Evolutionary conservation across 1,140 invertebrate genomes (phyloP), one percentile per base, ranked within the genome.

Genomic region (Drosophila burlai): DNA sequence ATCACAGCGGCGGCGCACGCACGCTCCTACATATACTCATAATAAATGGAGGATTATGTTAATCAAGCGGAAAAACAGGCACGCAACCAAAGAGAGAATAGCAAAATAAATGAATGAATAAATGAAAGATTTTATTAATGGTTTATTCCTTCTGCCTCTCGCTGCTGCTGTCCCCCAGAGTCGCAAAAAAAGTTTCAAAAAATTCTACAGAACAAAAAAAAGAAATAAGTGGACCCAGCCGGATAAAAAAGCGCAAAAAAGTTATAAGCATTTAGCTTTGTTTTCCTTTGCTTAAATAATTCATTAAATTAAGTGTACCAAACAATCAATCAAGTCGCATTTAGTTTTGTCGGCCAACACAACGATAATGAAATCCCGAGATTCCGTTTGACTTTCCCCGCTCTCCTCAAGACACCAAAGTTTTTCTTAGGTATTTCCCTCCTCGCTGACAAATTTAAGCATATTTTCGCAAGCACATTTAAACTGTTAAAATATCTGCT

Each of bases 21-120:
- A 76, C 65, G 59, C 43, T 24, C 47, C 26, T 29, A 66, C 43
- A 58, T 24, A 43, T 65, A 80, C 75, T 84, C 87, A 61, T 84
- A 85, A 90, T 90, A 90, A 90, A 90, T 85, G 85, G 81, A 82
- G 85, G 85, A 90, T 90, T 90, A 90, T 90, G 85, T 90, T 90
- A 90, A 90, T 90, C 85, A 90, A 90, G 85, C 85, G 89, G 79
- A 90, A 90, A 83, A 84, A 84, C 77, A 89, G 80, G 79, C 80
- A 89, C 75, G 83, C 83, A 80, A 57, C 72, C 66, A 31, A 66
- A 54, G 38, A 60, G 26, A 45, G 47, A 69, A 47, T 29, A 60
- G 62, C 47, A 55, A 90, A 84, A 90, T 76, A 86, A 89, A 90
- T 89, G 85, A 81, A 84, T 81, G 87, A 90, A 90, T 90, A 80